Conservation (phyloP, 2,888 invertebrate genomes). For the Lacanobia oleracea region DNA sequence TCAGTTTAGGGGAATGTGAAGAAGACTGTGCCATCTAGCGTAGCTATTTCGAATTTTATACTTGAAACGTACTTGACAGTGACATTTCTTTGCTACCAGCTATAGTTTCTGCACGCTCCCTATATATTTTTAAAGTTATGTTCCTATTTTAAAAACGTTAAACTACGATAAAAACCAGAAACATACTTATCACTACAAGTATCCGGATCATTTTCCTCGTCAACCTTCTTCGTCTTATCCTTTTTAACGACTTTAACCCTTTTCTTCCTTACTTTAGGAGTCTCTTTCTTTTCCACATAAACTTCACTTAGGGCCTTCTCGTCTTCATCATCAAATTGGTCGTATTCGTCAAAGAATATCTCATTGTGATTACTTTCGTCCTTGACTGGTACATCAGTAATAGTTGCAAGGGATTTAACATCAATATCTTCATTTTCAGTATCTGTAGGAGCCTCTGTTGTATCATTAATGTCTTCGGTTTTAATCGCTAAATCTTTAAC, state of each 20-base stretch:
- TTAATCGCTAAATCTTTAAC: constrained; percentile 65
- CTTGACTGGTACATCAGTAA: constrained; percentile 72
- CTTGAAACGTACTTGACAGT: too few relatives aligned
- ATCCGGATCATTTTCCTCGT: constrained; percentile 68
- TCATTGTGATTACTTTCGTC: constrained; percentile 73
- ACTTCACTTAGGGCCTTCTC: constrained; percentile 79
- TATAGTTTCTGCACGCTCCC: too few relatives aligned
- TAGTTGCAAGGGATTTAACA: constrained; percentile 35
- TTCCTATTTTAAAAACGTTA: too few relatives aligned
- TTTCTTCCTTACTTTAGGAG: constrained; percentile 62
- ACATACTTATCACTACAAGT: constrained; percentile 78
- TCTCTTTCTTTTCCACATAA: constrained; percentile 66
- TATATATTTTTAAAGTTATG: too few relatives aligned
- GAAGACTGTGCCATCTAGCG: too few relatives aligned
- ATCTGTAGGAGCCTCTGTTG: neutral
- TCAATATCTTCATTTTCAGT: constrained; percentile 18
- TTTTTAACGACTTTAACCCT: constrained; percentile 63
- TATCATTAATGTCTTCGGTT: constrained; percentile 52
- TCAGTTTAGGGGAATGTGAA: too few relatives aligned
- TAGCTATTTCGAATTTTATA: too few relatives aligned
- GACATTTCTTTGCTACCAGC: too few relatives aligned
- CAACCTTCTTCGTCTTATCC: constrained; percentile 57
- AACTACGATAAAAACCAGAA: too few relatives aligned
- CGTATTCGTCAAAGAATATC: constrained; percentile 79
- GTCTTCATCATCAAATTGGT: constrained; percentile 77